Evolutionary conservation across 2,113 vertebrate species (phyloP), one percentile per base, ranked within the genome.

Genomic region (Collichthys lucidus): DNA sequence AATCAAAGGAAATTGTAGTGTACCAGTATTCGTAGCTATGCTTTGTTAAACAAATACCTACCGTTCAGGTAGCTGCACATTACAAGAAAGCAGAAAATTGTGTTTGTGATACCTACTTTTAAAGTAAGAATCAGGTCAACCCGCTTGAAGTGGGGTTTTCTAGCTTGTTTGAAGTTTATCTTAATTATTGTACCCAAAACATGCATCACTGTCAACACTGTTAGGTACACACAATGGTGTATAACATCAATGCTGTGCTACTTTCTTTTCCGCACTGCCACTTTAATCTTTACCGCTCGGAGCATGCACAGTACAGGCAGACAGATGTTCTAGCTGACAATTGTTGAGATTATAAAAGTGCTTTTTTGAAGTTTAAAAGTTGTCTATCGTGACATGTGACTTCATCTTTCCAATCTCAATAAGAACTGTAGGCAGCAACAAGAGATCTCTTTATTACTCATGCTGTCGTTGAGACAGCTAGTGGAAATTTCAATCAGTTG

Each of bases 61-160:
- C 44, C 44, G 12, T 46, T 65, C 19, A n/a, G 53, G 29, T 15
- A 50, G 42, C 76, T 42, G 42, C 63, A 11, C 16, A 0, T 50
- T 67, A n/a, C 4, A 35, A 29, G 22, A 35, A 46, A 80, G 24
- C 74, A 26, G 19, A 77, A 83, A 14, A 8, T 53, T 53, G 57
- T 60, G 35, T 69, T 67, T 72, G 66, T 76, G 75, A 26, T 71
- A 63, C 65, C 72, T 75, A 3, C 11, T 63, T 40, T 67, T 52
- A 24, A 50, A 44, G 11, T 42, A n/a, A 26, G 24, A 62, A 77
- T 14, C 12, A 57, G 56, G 40, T 76, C 42, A 77, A 12, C 46
- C 44, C 6, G 22, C 12, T 11, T 44, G 1, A 47, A 31, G 26
- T 40, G 24, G 52, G 12, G n/a, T 55, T 29, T 22, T 63, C 22